Conservation (phyloP, 2,113 vertebrate genomes). For the Paradoxurus hermaphroditus region DNA sequence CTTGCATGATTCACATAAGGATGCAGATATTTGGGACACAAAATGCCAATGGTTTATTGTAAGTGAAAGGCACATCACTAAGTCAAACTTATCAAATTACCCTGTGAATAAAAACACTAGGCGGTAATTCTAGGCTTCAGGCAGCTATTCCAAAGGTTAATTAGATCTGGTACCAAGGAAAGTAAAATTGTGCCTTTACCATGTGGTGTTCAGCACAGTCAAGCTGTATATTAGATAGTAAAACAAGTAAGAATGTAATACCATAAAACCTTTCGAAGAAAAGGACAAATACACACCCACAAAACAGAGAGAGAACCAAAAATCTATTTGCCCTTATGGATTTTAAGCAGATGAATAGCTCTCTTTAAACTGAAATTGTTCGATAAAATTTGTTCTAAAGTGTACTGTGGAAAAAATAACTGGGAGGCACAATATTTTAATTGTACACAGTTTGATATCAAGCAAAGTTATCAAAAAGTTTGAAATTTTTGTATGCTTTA, state of each 20-base stretch:
- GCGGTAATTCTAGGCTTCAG: neutral
- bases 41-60: neutral
- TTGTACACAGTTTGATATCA: neutral
- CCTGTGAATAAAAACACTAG: neutral
- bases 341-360: neutral
- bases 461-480: neutral
- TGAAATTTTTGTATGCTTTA: neutral
- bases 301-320: neutral
- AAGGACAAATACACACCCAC: neutral
- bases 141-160: neutral
- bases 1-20: neutral
- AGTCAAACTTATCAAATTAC: neutral
- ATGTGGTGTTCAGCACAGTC: neutral
- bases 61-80: neutral
- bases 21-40: neutral
- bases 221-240: neutral
- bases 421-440: neutral
- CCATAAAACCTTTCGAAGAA: neutral
- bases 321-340: neutral
- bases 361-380: neutral
- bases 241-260: neutral
- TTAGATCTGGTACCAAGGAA: neutral
- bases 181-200: neutral
- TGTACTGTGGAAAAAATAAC: neutral
- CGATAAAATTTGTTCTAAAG: neutral